phyloP scores from a whole-genome alignment of 2,113 vertebrate species.

The Xiphophorus maculatus region DNA sequence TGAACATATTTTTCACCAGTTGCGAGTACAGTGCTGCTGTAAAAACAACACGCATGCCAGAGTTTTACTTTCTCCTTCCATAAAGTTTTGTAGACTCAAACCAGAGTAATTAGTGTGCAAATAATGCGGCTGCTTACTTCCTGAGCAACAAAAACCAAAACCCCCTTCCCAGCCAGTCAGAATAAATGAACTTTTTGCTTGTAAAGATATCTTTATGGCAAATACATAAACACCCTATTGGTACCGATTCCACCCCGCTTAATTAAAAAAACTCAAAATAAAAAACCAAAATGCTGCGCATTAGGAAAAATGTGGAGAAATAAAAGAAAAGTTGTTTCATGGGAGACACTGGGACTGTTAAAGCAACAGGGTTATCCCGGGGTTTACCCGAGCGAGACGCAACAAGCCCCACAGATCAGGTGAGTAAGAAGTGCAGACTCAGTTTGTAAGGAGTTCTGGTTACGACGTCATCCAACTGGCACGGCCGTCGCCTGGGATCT shows the following conservation, averaged over 20 bases:
- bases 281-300: neutral
- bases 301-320: neutral
- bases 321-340: neutral
- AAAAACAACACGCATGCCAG: neutral
- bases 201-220: neutral
- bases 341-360: constrained; percentile 3
- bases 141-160: neutral
- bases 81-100: constrained; percentile 1
- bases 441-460: constrained; percentile 70
- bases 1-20: too few species aligned
- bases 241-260: too few species aligned
- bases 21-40: neutral
- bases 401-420: constrained; percentile 50
- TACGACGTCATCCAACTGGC: constrained; percentile 74
- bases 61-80: neutral
- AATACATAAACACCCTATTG: neutral
- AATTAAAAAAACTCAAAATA: too few species aligned
- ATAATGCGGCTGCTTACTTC: neutral
- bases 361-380: constrained; percentile 16
- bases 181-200: neutral
- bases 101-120: neutral
- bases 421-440: constrained; percentile 45
- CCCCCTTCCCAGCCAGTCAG: neutral
- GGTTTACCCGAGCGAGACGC: constrained; percentile 25
- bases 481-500: constrained; percentile 51